A percentile compares a stretch with the other conserved stretches of the same genome.
Conservation (phyloP, 2,113 vertebrate genomes). For the Hipposideros armiger region DNA sequence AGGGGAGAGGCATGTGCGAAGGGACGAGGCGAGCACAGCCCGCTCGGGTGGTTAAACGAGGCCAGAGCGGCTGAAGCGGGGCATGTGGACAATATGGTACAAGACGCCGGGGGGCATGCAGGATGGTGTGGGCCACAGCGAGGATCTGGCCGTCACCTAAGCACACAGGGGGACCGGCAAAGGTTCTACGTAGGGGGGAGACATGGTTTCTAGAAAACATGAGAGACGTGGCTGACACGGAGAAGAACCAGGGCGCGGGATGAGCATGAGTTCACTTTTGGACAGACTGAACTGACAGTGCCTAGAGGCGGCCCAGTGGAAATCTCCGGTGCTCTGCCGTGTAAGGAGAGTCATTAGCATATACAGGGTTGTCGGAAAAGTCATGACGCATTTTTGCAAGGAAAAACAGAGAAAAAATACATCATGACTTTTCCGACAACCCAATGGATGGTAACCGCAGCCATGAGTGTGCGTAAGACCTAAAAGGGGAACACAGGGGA, state of each 20-base stretch:
- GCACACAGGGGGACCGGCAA: fast-evolving
- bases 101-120: fast-evolving
- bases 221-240: fast-evolving
- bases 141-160: background rate
- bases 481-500: background rate
- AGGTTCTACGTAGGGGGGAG: background rate
- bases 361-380: too few species aligned
- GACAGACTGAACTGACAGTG: background rate
- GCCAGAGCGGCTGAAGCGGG: background rate
- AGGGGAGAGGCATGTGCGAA: background rate
- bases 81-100: fast-evolving
- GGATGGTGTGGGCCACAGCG: fast-evolving
- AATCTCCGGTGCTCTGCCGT: background rate
- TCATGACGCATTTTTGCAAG: too few species aligned
- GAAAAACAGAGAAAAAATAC: too few species aligned
- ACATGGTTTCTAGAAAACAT: background rate
- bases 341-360: too few species aligned
- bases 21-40: fast-evolving
- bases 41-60: background rate
- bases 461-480: background rate
- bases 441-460: background rate
- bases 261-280: background rate
- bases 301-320: background rate
- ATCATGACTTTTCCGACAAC: too few species aligned
- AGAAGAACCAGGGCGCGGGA: background rate